phyloP scores from a whole-genome alignment of 2,797 vertebrate species.

The Ctenochaetus hawaiiensis region DNA sequence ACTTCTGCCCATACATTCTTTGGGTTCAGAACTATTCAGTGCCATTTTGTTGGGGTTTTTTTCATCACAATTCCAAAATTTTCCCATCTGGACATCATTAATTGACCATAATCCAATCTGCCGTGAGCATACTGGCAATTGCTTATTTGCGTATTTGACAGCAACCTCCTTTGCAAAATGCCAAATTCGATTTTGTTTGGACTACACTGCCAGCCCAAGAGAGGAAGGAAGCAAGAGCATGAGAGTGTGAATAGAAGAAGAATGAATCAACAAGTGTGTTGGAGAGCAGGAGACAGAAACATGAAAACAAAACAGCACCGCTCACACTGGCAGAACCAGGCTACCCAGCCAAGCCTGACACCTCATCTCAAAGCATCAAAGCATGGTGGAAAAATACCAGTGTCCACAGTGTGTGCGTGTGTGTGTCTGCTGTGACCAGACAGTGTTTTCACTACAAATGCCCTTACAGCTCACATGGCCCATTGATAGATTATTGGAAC shows the following conservation, averaged over 20 bases:
- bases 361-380: slow-evolving; percentile 66
- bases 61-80: neutral
- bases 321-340: slow-evolving; percentile 58
- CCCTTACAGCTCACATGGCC: slow-evolving; percentile 69
- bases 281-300: slow-evolving; percentile 42
- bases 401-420: slow-evolving; percentile 53
- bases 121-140: slow-evolving; percentile 32
- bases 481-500: slow-evolving; percentile 77
- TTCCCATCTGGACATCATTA: neutral
- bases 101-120: slow-evolving; percentile 18
- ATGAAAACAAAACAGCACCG: slow-evolving; percentile 57
- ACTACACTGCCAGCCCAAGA: slow-evolving; percentile 62
- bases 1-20: neutral
- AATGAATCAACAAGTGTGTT: slow-evolving; percentile 59
- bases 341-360: slow-evolving; percentile 52
- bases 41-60: slow-evolving; percentile 6
- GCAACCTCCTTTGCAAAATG: slow-evolving; percentile 48
- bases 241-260: slow-evolving; percentile 45
- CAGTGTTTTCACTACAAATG: slow-evolving; percentile 83
- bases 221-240: slow-evolving; percentile 44
- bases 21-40: neutral
- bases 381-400: slow-evolving; percentile 83
- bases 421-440: slow-evolving; percentile 67
- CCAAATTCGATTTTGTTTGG: slow-evolving; percentile 70
- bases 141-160: slow-evolving; percentile 26